Evolutionary conservation across 2,888 invertebrate genomes (phyloP), one percentile per base, ranked within the genome.

Genomic region (Platynereis dumerilii): DNA sequence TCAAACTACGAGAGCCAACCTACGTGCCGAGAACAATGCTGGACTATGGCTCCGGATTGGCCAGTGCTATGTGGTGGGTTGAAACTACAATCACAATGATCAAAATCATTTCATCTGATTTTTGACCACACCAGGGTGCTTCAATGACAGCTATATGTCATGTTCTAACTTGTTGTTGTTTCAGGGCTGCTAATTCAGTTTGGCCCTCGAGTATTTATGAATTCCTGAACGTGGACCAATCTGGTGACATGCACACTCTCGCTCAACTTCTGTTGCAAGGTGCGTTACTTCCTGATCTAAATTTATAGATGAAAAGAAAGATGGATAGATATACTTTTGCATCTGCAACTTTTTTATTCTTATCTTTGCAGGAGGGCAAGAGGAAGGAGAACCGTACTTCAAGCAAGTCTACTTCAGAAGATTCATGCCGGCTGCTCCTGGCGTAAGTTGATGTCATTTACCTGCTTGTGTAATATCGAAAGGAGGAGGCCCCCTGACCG

Each of bases 201-300:
- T 97, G 94, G 94, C 85, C 87, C 10, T 85, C 88, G 0, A 82
- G 88, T 24, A 87, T 96, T 34, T 89, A 87, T 76, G 96, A 97
- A 34, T 34, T 34, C 34, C 5, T 34, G 34, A 34, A 34, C 34
- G 91, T 96, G 0, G 97, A 97, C 78, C 85, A 89, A 5, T 94
- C 94, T 0, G 78, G 86, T 0, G 86, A 90, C 26, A 95, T 96
- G 92, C 91, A 92, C 75, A 91, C 94, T 73, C 80, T 96, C 12
- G 89, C 93, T 0, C 88, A 90, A 67, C 82, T 89, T 0, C 87
- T 96, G 58, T 79, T 92, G 54, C 78, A 81, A 75, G 80, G 80
- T 79, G 65, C 52, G 15, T 22, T 20, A 17, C 12, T 55, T 34
- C 5, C 10, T 57, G 29, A 34, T 20, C 2, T 34, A 3, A 34